These are phyloP conservation scores for Meta bourneti DNA, from an alignment of 2,888 invertebrate species.

Conservation along the genomic window DNA sequence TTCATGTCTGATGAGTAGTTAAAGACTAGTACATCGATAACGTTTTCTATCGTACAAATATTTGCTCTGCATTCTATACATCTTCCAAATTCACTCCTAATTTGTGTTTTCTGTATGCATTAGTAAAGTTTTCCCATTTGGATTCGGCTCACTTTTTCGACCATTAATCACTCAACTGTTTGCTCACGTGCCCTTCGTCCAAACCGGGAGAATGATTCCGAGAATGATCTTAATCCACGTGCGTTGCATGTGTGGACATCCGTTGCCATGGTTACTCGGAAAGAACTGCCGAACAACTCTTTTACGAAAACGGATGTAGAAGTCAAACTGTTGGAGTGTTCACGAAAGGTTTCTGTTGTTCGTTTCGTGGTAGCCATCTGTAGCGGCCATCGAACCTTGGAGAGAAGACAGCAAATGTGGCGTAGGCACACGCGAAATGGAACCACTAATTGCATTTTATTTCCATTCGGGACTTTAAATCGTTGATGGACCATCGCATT, in stretches of 20 bases:
- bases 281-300: conserved; percentile 16
- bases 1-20: not conserved
- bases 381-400: not conserved
- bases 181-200: not conserved
- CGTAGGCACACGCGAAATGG: not conserved
- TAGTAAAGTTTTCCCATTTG: no score
- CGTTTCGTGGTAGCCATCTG: not conserved
- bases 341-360: not conserved
- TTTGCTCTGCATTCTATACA: not conserved
- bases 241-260: not conserved
- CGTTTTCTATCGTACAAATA: not conserved
- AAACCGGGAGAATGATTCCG: not conserved
- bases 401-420: no score
- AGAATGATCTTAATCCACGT: conserved; percentile 3
- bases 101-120: no score
- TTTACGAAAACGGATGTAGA: not conserved
- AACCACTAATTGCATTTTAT: not conserved
- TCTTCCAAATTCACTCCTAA: not conserved
- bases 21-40: not conserved
- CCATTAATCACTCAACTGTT: conserved; percentile 5
- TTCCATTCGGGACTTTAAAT: not conserved
- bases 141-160: not conserved
- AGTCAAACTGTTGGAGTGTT: not conserved
- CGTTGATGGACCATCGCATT: no score
- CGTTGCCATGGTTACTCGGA: conserved; percentile 17